phyloP scores from a whole-genome alignment of 1,140 invertebrate genomes.

The Papilio dardanus region DNA sequence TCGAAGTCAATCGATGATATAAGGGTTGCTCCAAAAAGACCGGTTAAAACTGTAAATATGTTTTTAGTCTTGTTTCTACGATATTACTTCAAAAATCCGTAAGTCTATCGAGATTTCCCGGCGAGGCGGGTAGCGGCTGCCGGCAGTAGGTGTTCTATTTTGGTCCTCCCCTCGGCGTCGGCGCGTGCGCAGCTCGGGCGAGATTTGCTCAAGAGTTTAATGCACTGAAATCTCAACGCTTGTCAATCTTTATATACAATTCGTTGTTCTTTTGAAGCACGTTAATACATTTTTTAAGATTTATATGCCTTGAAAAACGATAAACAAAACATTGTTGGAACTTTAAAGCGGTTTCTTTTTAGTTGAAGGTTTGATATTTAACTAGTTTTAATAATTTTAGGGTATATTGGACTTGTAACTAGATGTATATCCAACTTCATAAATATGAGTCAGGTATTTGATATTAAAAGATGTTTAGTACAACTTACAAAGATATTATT shows the following conservation, averaged over 20 bases:
- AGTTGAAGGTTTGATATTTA: background rate
- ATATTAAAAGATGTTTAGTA: too few species aligned
- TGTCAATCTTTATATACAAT: slow-evolving; percentile 38
- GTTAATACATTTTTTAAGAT: slow-evolving; percentile 2
- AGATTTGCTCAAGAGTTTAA: slow-evolving; percentile 43
- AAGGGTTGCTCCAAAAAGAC: too few species aligned
- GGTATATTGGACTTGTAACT: background rate
- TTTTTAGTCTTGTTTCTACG: background rate
- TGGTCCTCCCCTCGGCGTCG: slow-evolving; percentile 44
- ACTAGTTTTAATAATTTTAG: background rate
- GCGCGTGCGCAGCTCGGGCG: slow-evolving; percentile 45
- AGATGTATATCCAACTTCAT: too few species aligned
- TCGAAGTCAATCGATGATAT: too few species aligned
- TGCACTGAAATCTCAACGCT: slow-evolving; percentile 45
- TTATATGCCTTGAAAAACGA: background rate
- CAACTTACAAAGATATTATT: too few species aligned
- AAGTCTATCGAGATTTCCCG: slow-evolving; percentile 4
- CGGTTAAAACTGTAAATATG: too few species aligned
- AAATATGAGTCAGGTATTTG: too few species aligned
- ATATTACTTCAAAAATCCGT: background rate
- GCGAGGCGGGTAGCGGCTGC: slow-evolving; percentile 29
- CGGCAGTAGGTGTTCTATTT: slow-evolving; percentile 44
- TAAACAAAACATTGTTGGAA: background rate
- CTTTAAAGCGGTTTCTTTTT: background rate
- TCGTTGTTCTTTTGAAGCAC: slow-evolving; percentile 21